phyloP scores from a whole-genome alignment of 2,888 invertebrate species.

The Phengaris alcon region DNA sequence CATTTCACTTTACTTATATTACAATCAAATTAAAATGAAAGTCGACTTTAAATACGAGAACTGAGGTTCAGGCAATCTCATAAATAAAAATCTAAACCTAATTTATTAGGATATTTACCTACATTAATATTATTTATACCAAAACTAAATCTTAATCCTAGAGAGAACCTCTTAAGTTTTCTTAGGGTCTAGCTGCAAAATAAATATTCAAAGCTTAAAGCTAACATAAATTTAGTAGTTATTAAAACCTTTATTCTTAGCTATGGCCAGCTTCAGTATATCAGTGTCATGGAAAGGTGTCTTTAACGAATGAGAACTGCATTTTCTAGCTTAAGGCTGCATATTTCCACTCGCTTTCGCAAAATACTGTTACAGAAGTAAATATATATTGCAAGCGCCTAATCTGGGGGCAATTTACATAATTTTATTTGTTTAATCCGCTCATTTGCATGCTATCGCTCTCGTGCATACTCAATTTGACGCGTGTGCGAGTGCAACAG shows the following conservation, averaged over 20 bases:
- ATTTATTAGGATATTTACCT: background rate
- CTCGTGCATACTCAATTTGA: too few species aligned
- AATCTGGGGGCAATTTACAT: background rate
- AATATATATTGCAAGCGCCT: conserved; percentile 10
- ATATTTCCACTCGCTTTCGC: background rate
- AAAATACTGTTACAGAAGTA: background rate
- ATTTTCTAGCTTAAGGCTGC: conserved; percentile 24
- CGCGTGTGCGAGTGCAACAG: too few species aligned
- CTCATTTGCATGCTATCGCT: too few species aligned
- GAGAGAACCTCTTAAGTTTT: background rate
- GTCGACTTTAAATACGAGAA: too few species aligned
- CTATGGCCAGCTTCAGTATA: conserved; percentile 25
- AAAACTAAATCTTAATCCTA: background rate
- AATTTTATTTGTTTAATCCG: background rate
- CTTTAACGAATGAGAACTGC: conserved; percentile 27
- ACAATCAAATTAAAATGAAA: too few species aligned
- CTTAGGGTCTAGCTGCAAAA: background rate
- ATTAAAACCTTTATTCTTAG: conserved; percentile 23
- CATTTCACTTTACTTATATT: too few species aligned
- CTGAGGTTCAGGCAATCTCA: too few species aligned
- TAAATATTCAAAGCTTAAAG: conserved; percentile 3
- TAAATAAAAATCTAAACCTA: too few species aligned
- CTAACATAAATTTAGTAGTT: conserved; percentile 25
- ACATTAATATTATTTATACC: background rate
- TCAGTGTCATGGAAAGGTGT: conserved; percentile 30